These are phyloP conservation scores for Egretta garzetta DNA, from an alignment of 2,113 vertebrate species.

Conservation along the genomic window DNA sequence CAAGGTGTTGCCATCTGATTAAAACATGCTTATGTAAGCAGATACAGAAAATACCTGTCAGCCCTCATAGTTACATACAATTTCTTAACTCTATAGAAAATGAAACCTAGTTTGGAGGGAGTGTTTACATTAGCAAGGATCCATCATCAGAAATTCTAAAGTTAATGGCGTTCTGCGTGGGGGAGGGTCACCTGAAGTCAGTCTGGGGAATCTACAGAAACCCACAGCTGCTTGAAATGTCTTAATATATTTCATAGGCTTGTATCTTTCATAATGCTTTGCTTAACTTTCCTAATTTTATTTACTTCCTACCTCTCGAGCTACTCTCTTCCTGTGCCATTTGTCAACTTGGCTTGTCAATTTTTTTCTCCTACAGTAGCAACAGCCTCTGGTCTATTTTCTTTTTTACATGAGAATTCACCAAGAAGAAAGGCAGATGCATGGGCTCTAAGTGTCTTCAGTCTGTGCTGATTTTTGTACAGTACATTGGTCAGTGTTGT, in stretches of 20 bases:
- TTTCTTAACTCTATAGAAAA: neutral
- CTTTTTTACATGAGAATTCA: neutral
- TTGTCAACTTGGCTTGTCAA: neutral
- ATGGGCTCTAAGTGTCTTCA: neutral
- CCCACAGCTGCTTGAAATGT: neutral
- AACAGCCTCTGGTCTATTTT: neutral
- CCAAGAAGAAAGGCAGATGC: neutral
- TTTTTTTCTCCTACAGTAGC: neutral
- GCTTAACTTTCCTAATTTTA: neutral
- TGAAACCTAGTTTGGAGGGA: neutral
- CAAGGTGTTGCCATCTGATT: neutral
- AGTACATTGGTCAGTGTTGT: neutral
- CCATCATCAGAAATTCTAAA: neutral
- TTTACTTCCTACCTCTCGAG: neutral
- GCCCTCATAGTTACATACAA: neutral
- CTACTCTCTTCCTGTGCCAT: neutral
- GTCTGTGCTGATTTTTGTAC: neutral
- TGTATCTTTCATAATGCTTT: neutral
- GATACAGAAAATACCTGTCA: neutral
- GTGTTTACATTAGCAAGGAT: neutral
- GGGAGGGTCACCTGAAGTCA: neutral
- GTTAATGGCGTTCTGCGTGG: neutral
- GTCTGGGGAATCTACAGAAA: neutral
- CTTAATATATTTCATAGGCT: neutral
- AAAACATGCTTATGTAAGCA: neutral